A percentile compares a stretch with the other conserved stretches of the same genome.
Evolutionary conservation across 1,140 invertebrate genomes (phyloP).

Genomic region (Eumaeus atala): DNA sequence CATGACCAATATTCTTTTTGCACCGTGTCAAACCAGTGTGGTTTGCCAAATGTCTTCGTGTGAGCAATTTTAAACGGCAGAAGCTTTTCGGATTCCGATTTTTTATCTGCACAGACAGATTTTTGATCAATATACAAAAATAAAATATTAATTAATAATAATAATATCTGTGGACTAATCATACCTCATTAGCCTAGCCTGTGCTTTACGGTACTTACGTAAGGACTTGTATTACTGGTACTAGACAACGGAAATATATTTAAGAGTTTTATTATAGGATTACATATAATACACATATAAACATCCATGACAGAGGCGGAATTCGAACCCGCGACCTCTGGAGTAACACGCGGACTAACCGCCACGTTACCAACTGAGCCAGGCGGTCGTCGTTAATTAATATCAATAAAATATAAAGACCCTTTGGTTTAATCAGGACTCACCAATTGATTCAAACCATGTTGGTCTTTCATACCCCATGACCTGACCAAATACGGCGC

Average conservation of each 20-base stretch:
- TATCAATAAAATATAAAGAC: not conserved
- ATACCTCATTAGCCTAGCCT: too few relatives aligned
- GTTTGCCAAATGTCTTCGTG: slow-evolving; percentile 90
- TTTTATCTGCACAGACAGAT: slow-evolving; percentile 31
- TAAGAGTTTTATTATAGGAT: too few relatives aligned
- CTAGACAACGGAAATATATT: too few relatives aligned
- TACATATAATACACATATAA: too few relatives aligned
- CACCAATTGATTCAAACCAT: slow-evolving; percentile 87
- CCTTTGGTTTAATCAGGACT: slow-evolving; percentile 16
- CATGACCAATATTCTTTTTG: slow-evolving; percentile 94
- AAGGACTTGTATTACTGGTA: too few relatives aligned
- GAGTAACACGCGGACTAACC: too few relatives aligned
- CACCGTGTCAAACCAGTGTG: slow-evolving; percentile 94
- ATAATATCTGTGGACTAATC: too few relatives aligned
- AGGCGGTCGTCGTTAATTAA: not conserved
- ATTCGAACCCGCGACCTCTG: too few relatives aligned
- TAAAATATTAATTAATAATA: not conserved
- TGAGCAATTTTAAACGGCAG: slow-evolving; percentile 78
- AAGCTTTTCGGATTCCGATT: slow-evolving; percentile 31
- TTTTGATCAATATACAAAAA: too few relatives aligned
- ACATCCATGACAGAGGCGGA: too few relatives aligned
- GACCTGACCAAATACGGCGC: slow-evolving; percentile 97
- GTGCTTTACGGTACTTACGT: too few relatives aligned
- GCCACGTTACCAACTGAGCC: too few relatives aligned
- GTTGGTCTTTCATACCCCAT: slow-evolving; percentile 98